These are phyloP conservation scores for Hecatera dysodea DNA, from an alignment of 2,888 invertebrate genomes.

Conservation along the genomic window DNA sequence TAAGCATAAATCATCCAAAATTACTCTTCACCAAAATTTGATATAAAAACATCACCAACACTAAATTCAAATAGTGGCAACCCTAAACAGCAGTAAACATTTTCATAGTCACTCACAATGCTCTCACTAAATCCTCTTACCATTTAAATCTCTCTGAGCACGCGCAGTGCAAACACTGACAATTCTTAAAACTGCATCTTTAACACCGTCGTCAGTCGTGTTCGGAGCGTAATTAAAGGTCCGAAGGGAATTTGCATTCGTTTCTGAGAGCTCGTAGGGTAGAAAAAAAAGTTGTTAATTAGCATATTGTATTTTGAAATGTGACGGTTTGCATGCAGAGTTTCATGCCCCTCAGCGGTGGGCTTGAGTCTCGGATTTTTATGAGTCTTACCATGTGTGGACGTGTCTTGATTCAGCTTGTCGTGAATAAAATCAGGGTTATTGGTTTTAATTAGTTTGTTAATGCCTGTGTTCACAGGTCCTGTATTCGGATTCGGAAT, in stretches of 20 bases:
- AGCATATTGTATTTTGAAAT: conserved; percentile 91
- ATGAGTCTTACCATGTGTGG: conserved; percentile 78
- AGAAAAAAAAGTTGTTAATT: conserved; percentile 88
- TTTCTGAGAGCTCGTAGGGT: conserved; percentile 88
- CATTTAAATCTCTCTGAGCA: conserved; percentile 80
- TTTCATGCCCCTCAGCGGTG: conserved; percentile 87
- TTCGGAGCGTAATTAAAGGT: conserved; percentile 88
- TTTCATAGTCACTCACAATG: conserved; percentile 82
- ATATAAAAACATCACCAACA: background rate
- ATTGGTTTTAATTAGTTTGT: conserved; percentile 58
- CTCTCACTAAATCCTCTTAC: conserved; percentile 82
- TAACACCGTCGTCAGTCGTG: conserved; percentile 88
- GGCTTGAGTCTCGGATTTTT: conserved; percentile 80
- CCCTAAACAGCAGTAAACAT: conserved; percentile 78
- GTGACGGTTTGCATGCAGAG: conserved; percentile 88
- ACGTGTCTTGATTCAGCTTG: conserved; percentile 69
- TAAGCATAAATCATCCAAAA: background rate
- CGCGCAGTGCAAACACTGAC: conserved; percentile 78
- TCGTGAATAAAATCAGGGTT: conserved; percentile 53
- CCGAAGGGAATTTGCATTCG: conserved; percentile 87
- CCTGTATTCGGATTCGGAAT: background rate
- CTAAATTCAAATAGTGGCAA: conserved; percentile 56
- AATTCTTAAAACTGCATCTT: conserved; percentile 88
- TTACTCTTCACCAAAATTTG: background rate
- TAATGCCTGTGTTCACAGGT: conserved; percentile 26